Base-by-base conservation (phyloP, 1,140 invertebrate species). In the Reticulitermes speratus region DNA sequence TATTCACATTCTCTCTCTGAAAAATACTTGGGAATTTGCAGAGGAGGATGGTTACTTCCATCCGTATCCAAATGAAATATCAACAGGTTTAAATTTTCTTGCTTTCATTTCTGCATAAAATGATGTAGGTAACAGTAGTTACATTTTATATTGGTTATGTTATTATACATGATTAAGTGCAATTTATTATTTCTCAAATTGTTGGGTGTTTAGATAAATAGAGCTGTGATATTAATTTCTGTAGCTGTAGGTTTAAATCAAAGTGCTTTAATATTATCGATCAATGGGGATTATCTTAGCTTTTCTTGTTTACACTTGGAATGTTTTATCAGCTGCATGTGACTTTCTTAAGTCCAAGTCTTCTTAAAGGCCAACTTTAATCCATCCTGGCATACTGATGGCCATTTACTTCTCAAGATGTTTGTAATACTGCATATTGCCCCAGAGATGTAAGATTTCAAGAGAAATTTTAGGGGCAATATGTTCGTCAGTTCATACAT, bases 181-280 rank as follows among this genome's bases (percentile, higher is more conserved):
- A 48, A 23, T 65, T 65, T 11, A 75, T 75, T 75, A 75, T 75
- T 75, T 75, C n/a, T 11, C 8, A 11, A 8, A 65, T 65, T 65
- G 59, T 75, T 75, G 25, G 65, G 65, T 75, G 25, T 30, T 75
- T 75, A 75, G n/a, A 75, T 75, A 25, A 14, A 75, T 30, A 75
- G 65, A 8, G 65, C 65, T 75, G 65, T 75, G 65, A 75, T 75
- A 75, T 75, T 55, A 75, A 75, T 75, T 75, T 75, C 9, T 75
- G 25, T 75, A 75, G 65, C 65, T 30, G 14, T 75, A 75, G 25
- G 9, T 75, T 75, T 75, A 75, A 75, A 75, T 30, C 65, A 75
- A 75, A 75, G 30, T 75, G n/a, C n/a, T 9, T 75, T 75, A 75
- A 75, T 30, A 75, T 75, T n/a, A 30, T 75, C n/a, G 30, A 75